Conservation (phyloP, 2,888 invertebrate species). For the Pseudococcus longispinus region DNA sequence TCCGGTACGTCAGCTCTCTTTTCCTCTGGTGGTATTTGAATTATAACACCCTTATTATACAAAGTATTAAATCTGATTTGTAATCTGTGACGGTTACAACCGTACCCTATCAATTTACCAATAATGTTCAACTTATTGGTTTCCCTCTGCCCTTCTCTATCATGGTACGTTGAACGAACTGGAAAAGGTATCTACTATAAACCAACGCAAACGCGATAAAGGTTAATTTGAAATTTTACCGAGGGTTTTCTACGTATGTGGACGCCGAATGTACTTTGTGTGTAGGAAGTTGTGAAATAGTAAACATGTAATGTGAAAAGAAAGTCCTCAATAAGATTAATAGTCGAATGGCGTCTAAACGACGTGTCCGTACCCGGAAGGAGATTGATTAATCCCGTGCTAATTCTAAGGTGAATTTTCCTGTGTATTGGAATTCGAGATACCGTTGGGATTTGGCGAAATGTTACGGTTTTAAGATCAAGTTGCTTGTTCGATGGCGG, state of each 20-base stretch:
- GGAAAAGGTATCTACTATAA: background rate
- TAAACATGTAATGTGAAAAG: constrained; percentile 42
- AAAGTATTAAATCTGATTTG: constrained; percentile 55
- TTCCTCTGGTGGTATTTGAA: background rate
- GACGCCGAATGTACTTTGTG: background rate
- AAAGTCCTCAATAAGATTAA: constrained; percentile 49
- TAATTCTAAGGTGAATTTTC: constrained; percentile 47
- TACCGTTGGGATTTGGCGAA: constrained; percentile 32
- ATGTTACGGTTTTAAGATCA: constrained; percentile 14
- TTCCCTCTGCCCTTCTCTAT: background rate
- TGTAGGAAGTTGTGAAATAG: constrained; percentile 1
- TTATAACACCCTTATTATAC: constrained; percentile 44
- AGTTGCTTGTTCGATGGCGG: background rate
- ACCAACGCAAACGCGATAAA: background rate
- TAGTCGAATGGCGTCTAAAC: constrained; percentile 44
- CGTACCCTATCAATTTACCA: constrained; percentile 45
- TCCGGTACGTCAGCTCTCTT: constrained; percentile 36
- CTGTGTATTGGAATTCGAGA: constrained; percentile 29
- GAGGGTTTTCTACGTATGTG: background rate
- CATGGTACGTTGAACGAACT: background rate
- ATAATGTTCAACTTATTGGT: background rate
- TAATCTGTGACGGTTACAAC: constrained; percentile 21
- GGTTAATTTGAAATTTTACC: constrained; percentile 9
- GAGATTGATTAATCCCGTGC: constrained; percentile 51
- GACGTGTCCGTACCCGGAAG: constrained; percentile 45